Base-by-base conservation (phyloP, 2,888 invertebrate genomes). In the Anarsia innoxiella region DNA sequence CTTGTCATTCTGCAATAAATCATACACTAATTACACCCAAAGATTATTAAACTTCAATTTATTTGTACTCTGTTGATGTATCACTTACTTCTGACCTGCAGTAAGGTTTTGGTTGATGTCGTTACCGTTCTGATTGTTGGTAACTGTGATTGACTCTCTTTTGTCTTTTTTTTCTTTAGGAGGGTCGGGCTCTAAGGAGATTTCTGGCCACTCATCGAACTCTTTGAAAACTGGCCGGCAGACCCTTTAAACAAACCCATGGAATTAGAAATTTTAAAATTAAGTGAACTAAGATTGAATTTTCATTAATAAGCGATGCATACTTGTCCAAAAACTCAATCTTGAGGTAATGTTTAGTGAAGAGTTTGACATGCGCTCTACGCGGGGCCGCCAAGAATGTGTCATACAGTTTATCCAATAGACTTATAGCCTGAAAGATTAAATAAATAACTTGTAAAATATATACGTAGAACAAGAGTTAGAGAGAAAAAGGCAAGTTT, bases 271-370 rank as follows among this genome's bases (percentile, higher is more conserved):
- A 2, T n/a, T n/a, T 25, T 4, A n/a, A 2, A 6, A 11, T 23
- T 19, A 31, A 19, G 13, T 4, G n/a, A 25, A 3, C 19, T 25
- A n/a, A 25, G 25, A 25, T 9, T 4, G n/a, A 25, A 9, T 25
- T 25, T 25, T 25, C 19, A 19, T 19, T 19, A 19, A 9, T 9
- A 9, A 25, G 25, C 5, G 53, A 56, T 61, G 59, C 78, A 78
- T 86, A 89, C 89, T 89, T 88, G 71, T 87, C 86, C 72, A 87
- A 84, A 64, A 89, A 87, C 65, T 92, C 92, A 68, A 92, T 90
- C 85, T 92, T 92, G 60, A 92, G 86, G 71, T 87, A 92, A 55
- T 89, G 87, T 60, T 88, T 88, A 73, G 88, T 90, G 55, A 92
- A 84, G 65, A 83, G 76, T 59, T 85, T 88, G 65, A 87, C 80